phyloP scores from a whole-genome alignment of 2,888 invertebrate species.

The Suillia variegata region DNA sequence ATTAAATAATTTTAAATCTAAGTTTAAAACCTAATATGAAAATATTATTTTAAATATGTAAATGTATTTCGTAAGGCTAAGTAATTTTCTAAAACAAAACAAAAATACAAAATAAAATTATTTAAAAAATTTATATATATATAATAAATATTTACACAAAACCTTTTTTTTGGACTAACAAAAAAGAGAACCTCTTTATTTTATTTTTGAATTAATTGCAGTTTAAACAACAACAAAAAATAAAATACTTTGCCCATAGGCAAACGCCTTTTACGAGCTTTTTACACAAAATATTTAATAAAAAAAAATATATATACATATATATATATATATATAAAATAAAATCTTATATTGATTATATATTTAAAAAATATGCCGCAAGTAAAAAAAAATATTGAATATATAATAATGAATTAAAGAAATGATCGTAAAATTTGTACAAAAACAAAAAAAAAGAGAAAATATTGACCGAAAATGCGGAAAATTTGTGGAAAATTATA shows the following conservation, averaged over 20 bases:
- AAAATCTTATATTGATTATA: too few relatives aligned
- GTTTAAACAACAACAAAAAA: too few relatives aligned
- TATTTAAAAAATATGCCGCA: too few relatives aligned
- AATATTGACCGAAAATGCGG: too few relatives aligned
- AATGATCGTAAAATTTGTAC: neutral
- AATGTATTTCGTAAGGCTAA: conserved; percentile 37
- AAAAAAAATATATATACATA: neutral
- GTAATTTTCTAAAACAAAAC: conserved; percentile 35
- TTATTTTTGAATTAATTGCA: neutral
- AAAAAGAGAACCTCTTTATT: neutral
- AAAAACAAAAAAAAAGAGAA: too few relatives aligned
- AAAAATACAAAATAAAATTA: conserved; percentile 18
- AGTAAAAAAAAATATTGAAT: too few relatives aligned
- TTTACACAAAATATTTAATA: conserved; percentile 19
- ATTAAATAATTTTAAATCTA: neutral
- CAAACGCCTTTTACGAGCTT: conserved; percentile 47
- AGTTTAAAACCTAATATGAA: neutral
- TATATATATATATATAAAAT: neutral
- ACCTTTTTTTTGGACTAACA: neutral
- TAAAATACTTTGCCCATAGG: conserved; percentile 37
- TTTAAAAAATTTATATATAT: neutral
- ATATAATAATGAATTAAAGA: neutral
- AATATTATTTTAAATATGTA: conserved; percentile 16
- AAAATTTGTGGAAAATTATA: too few relatives aligned
- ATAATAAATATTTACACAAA: too few relatives aligned